Evolutionary conservation across 2,797 vertebrate genomes (phyloP), one percentile per base, ranked within the genome.

Genomic region (Siniperca scherzeri): DNA sequence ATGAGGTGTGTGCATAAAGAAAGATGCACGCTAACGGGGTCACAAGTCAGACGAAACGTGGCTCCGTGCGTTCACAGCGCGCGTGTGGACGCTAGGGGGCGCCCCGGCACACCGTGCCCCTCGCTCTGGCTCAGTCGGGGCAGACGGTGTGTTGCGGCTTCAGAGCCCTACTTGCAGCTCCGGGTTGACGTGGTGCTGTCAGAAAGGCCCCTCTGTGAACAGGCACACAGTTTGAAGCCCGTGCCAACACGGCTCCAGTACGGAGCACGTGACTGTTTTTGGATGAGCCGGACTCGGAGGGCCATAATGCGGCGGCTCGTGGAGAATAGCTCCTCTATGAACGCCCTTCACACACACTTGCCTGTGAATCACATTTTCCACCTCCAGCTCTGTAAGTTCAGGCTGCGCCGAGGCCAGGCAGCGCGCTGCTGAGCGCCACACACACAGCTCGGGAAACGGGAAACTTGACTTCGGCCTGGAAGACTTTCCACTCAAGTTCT

Each of bases 351-450:
- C 44, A 72, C 83, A 53, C 70, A 83, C 74, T 80, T 42, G 80
- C 83, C 80, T 65, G 88, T 94, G 94, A 96, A 94, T 95, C 93
- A 95, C 91, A 91, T 95, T 96, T 96, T 96, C 95, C 96, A 95
- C 89, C 89, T 87, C 57, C 86, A 86, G 77, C 76, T 70, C 86
- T 70, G 76, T 48, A 17, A 21, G 78, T 87, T 64, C 56, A 74
- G 76, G 25, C 70, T 40, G 36, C 36, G 30, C 30, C 30, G 30
- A 30, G 30, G 30, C 30, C 30, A 30, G 30, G 30, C 30, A 30
- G 30, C 30, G 30, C 30, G 30, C 30, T 30, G 30, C 30, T 30
- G 30, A 30, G 30, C 30, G 30, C 30, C 30, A 30, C 30, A 30
- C 30, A 30, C 30, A 30, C 30, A 30, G 30, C 30, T 30, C 30